A percentile compares a stretch with the other conserved stretches of the same genome.
These are phyloP conservation scores for Odiellus spinosus DNA, from an alignment of 2,888 invertebrate genomes.

Conservation along the genomic window DNA sequence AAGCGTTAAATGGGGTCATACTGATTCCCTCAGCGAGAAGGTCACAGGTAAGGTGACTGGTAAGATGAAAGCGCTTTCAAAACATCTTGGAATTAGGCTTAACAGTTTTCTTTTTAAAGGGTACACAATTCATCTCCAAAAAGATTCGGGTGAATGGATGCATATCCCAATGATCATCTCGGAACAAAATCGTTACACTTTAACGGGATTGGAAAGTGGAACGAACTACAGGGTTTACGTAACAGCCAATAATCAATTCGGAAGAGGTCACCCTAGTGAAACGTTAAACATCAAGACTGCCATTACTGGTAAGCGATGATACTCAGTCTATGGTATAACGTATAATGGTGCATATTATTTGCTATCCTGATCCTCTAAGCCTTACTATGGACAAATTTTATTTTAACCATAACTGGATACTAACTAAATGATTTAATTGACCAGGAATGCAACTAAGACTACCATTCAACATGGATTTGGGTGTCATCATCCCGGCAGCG, in stretches of 20 bases:
- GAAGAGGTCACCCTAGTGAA: constrained; percentile 20
- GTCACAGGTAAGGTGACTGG: constrained; percentile 11
- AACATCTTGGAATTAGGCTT: not conserved
- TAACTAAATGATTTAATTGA: no score
- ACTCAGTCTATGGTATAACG: not conserved
- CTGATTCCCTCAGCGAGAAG: constrained; percentile 8
- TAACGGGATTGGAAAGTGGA: constrained; percentile 19
- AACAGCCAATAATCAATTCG: constrained; percentile 20
- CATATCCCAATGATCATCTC: constrained; percentile 15
- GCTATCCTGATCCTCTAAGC: no score
- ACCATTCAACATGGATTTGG: constrained; percentile 12
- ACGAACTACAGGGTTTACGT: constrained; percentile 19
- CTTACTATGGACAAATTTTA: no score
- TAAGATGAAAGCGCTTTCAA: not conserved
- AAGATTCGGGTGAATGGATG: constrained; percentile 11
- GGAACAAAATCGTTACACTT: constrained; percentile 14
- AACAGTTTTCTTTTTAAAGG: constrained; percentile 3
- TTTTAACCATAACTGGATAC: no score
- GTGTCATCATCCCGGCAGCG: constrained; percentile 14
- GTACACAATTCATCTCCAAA: constrained; percentile 14
- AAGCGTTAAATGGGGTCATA: constrained; percentile 14
- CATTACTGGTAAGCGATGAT: constrained; percentile 10
- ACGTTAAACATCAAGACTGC: constrained; percentile 12
- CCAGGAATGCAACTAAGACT: not conserved
- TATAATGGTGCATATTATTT: no score